Conservation (phyloP, 2,797 vertebrate genomes). For the Micromesistius poutassou region DNA sequence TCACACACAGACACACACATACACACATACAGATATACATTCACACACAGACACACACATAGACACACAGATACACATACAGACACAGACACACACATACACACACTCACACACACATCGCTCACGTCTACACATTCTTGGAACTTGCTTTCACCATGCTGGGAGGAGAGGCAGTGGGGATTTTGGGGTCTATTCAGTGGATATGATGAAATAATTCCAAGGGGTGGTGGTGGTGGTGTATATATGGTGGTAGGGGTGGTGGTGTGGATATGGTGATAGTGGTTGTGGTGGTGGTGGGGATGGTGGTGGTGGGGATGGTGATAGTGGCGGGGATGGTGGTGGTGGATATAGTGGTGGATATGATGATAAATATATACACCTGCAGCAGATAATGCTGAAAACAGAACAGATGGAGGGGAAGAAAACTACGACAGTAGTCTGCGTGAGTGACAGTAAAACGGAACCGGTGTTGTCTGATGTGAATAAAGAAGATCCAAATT, state of each 20-base stretch:
- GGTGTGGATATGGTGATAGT: too few relatives aligned
- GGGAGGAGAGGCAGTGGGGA: constrained; percentile 53
- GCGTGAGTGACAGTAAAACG: constrained; percentile 44
- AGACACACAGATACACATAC: too few relatives aligned
- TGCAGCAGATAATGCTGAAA: constrained; percentile 42
- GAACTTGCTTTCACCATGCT: constrained; percentile 41
- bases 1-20: too few relatives aligned
- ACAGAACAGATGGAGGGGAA: constrained; percentile 58
- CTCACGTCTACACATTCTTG: constrained; percentile 18
- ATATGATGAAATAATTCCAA: constrained; percentile 17
- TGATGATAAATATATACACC: constrained; percentile 45
- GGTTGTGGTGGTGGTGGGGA: too few relatives aligned
- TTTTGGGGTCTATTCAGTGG: constrained; percentile 41
- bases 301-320: too few relatives aligned
- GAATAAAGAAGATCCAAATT: constrained; percentile 50
- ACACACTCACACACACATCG: background rate
- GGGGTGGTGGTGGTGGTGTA: background rate
- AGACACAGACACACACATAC: too few relatives aligned
- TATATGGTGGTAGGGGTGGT: background rate
- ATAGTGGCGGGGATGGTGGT: too few relatives aligned
- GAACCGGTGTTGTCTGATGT: constrained; percentile 52
- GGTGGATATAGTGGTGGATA: too few relatives aligned
- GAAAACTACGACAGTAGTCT: constrained; percentile 43
- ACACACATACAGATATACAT: constrained; percentile 4
- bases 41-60: too few relatives aligned